Conservation (phyloP, 2,888 invertebrate genomes). For the Lasius fuliginosus region DNA sequence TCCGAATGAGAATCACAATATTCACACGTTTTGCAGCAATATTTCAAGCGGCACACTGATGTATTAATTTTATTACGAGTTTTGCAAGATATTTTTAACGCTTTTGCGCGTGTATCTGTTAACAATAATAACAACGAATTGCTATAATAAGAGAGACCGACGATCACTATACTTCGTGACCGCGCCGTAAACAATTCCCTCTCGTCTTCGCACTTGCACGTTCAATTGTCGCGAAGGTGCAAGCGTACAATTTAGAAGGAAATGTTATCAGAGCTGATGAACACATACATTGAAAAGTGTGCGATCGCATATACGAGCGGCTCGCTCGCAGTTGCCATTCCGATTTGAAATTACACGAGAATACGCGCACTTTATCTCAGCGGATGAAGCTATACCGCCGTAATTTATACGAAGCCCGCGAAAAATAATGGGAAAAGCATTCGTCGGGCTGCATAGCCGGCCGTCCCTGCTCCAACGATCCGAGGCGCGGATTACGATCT, state of each 20-base stretch:
- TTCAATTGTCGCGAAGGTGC: slow-evolving; percentile 33
- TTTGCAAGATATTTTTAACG: neutral
- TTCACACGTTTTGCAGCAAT: neutral
- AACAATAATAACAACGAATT: slow-evolving; percentile 26
- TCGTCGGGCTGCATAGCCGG: slow-evolving; percentile 62
- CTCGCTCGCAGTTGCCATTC: slow-evolving; percentile 14
- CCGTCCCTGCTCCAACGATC: slow-evolving; percentile 51
- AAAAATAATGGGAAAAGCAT: slow-evolving; percentile 72
- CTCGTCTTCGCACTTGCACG: slow-evolving; percentile 56
- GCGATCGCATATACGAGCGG: slow-evolving; percentile 7
- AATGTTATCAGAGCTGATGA: slow-evolving; percentile 33
- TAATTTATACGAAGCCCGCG: slow-evolving; percentile 67
- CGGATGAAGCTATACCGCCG: slow-evolving; percentile 69
- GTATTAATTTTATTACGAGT: slow-evolving; percentile 11
- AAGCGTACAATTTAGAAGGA: slow-evolving; percentile 63
- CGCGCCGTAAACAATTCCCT: slow-evolving; percentile 44
- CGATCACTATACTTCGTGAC: slow-evolving; percentile 22
- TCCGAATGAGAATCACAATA: neutral
- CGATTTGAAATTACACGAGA: slow-evolving; percentile 56
- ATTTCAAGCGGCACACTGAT: neutral
- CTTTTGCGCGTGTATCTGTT: neutral
- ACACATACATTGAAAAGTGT: slow-evolving; percentile 24
- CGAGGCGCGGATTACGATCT: slow-evolving; percentile 66
- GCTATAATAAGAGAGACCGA: slow-evolving; percentile 50
- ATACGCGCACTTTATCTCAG: slow-evolving; percentile 44